Base-by-base conservation (phyloP, 2,113 vertebrate genomes). In the Campylomormyrus numenius region DNA sequence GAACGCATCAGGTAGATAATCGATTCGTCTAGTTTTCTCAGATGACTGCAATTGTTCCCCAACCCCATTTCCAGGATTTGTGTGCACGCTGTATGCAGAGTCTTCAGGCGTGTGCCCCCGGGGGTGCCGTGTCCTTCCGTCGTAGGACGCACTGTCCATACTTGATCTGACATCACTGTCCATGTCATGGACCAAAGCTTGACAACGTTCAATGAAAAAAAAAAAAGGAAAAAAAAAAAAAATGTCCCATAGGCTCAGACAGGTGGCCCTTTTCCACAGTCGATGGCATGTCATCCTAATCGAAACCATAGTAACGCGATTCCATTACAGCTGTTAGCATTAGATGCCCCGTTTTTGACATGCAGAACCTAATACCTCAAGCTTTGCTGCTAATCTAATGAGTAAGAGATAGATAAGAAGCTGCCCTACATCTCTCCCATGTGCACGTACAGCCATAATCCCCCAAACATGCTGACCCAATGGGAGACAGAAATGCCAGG, bases 181-280 rank as follows among this genome's bases (percentile, higher is more conserved):
- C 96, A 94, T 95, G 94, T 93, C 94, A 96, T 96, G 96, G 97
- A 98, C 98, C 98, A 98, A 98, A 98, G 97, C 96, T 97, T 96
- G 95, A 97, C 92, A 91, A 93, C 94, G 95, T 96, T 91, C 92
- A 86, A 94, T 94, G 10, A 5, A 11, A 13, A 92, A 50, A 50
- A 13, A 50, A 49, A 48, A 50, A 13, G 13, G 1, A 0, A 3
- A 45, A 45, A 8, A n/a, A n/a, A 46, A 8, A 46, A 8, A 91
- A 95, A 94, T 46, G 21, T n/a, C 91, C 52, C 95, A 94, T 95
- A 94, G 94, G 95, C 94, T 93, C 90, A 95, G 95, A 95, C 95
- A 94, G 95, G 94, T 94, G 92, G 95, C 95, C 94, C 93, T 94
- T 95, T 96, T 95, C 95, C 92, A 92, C 93, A 96, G 95, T 95